Base-by-base conservation (phyloP, 2,888 invertebrate genomes). In the Cheilosia scutellata region DNA sequence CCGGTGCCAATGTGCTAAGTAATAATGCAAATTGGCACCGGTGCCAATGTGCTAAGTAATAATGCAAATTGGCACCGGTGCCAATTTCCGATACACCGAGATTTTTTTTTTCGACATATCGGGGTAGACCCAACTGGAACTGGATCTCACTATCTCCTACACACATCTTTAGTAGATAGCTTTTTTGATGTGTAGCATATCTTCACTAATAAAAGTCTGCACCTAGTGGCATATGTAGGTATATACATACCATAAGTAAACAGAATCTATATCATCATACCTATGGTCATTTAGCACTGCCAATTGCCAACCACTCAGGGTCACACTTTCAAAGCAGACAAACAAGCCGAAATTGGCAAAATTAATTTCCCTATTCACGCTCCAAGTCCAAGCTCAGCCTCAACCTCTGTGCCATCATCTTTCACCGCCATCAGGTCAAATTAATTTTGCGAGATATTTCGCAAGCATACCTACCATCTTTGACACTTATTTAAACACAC, bases 401-500 rank as follows among this genome's bases (percentile, higher is more conserved):
- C 76, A 68, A 33, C 53, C 62, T 47, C 60, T 49, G 53, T 65
- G 75, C 70, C 40, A 49, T 55, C 31, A 71, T 66, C 80, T 71
- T 75, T 60, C 58, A 65, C 63, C 79, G 74, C 75, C 80, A 70
- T 84, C 79, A 53, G 70, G 53, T 75, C 70, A 84, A 79, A 79
- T 80, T 80, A 80, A 80, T 84, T 80, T 71, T 47, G 31, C 53
- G 49, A 74, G 63, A 75, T 84, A 84, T 75, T 80, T 60, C 40
- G 65, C 79, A 57, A 70, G 37, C 68, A 47, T 16, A 6, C 42
- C 5, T 58, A 60, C 42, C 63, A 62, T 75, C 84, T 80, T 84
- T 84, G 84, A 80, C 84, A 84, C 84, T 80, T 76, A 80, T 80
- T 84, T 80, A 84, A 84, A 75, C 80, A 75, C 80, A 84, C 70